These are phyloP conservation scores for Cephus pulcher DNA, from an alignment of 2,888 invertebrate species.

Conservation along the genomic window DNA sequence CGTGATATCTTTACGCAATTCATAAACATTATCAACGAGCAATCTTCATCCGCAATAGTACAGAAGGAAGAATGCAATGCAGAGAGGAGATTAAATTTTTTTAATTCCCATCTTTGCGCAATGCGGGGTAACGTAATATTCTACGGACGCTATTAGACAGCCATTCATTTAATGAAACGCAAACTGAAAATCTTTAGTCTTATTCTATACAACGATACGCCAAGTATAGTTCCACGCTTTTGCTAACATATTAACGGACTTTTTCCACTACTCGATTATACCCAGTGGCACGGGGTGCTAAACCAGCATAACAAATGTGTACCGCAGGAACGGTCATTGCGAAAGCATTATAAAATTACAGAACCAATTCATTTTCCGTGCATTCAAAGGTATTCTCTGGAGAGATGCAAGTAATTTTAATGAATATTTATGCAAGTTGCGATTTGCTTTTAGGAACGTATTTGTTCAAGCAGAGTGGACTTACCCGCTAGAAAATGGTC, in stretches of 20 bases:
- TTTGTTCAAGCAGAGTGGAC: constrained; percentile 53
- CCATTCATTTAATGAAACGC: not conserved
- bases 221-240: not conserved
- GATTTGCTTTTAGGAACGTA: not conserved
- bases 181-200: not conserved
- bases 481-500: constrained; percentile 66
- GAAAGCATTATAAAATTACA: not conserved
- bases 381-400: not conserved
- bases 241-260: not conserved
- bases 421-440: not conserved
- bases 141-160: not conserved
- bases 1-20: not conserved
- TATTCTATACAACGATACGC: not conserved
- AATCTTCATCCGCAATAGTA: not conserved
- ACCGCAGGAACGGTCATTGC: not conserved
- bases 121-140: constrained; percentile 20
- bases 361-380: not conserved
- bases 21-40: not conserved
- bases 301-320: not conserved
- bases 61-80: not conserved
- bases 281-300: not conserved
- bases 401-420: not conserved
- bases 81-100: not conserved
- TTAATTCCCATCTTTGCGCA: constrained; percentile 21
- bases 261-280: not conserved